phyloP scores from a whole-genome alignment of 92 coral and sea anemone genomes.

The Anthopleura xanthogrammica region DNA sequence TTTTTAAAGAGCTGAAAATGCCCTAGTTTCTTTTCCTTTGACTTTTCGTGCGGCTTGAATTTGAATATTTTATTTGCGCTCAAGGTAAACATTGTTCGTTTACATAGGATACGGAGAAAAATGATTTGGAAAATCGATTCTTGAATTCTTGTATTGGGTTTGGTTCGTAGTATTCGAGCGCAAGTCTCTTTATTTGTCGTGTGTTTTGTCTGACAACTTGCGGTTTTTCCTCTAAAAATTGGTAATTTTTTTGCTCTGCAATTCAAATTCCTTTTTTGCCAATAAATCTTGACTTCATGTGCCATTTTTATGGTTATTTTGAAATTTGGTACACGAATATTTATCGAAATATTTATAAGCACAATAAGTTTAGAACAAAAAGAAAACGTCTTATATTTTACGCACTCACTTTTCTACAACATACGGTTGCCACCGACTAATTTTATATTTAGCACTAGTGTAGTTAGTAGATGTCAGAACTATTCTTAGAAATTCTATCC shows the following conservation, averaged over 20 bases:
- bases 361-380: neutral
- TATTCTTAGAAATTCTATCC: neutral
- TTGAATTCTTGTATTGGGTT: neutral
- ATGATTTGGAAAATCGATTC: neutral
- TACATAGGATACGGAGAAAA: neutral
- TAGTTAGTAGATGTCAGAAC: neutral
- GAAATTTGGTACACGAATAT: too few species aligned
- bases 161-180: neutral
- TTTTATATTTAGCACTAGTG: neutral
- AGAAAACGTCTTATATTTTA: neutral
- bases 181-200: neutral
- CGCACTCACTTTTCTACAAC: neutral
- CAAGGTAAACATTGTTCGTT: neutral
- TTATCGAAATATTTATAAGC: too few species aligned
- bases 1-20: neutral
- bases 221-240: neutral
- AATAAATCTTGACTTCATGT: neutral
- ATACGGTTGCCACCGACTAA: neutral
- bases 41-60: neutral
- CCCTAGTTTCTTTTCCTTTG: neutral
- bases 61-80: neutral
- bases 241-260: neutral
- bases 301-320: neutral
- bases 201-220: neutral
- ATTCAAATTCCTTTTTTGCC: neutral